Evolutionary conservation across 2,888 invertebrate species (phyloP).

Genomic region (Caenorhabditis angaria): DNA sequence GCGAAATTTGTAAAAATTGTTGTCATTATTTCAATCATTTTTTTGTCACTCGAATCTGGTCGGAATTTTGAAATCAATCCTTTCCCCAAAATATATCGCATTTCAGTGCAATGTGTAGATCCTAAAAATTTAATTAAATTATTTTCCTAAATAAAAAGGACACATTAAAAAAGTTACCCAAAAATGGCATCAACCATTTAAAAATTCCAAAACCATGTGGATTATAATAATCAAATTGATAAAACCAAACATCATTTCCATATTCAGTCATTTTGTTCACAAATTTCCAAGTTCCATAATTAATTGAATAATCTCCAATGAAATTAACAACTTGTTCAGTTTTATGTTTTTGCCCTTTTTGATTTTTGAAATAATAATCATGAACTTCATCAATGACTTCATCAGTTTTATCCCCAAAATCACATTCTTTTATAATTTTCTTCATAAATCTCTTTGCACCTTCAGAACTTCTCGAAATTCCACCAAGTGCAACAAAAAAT

Average conservation of each 20-base stretch:
- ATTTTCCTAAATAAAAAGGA: background rate
- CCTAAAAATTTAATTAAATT: slow-evolving; percentile 21
- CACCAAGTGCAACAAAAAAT: slow-evolving; percentile 50
- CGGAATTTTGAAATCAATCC: slow-evolving; percentile 48
- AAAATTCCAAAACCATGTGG: slow-evolving; percentile 51
- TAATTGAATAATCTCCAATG: slow-evolving; percentile 47
- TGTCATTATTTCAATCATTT: slow-evolving; percentile 59
- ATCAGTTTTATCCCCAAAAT: slow-evolving; percentile 35
- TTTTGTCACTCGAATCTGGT: slow-evolving; percentile 53
- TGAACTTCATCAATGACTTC: slow-evolving; percentile 24
- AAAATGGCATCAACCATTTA: slow-evolving; percentile 49
- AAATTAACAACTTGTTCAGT: slow-evolving; percentile 36
- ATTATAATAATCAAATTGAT: slow-evolving; percentile 57
- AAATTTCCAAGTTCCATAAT: slow-evolving; percentile 36
- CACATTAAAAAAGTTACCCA: slow-evolving; percentile 21
- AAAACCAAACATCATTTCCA: slow-evolving; percentile 56
- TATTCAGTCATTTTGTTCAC: slow-evolving; percentile 34
- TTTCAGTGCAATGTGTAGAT: background rate
- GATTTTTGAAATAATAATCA: slow-evolving; percentile 48
- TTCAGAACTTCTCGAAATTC: slow-evolving; percentile 26
- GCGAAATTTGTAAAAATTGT: slow-evolving; percentile 59
- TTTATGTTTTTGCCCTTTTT: too few species aligned
- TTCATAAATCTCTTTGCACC: slow-evolving; percentile 41
- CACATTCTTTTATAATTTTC: slow-evolving; percentile 39
- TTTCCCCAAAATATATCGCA: background rate